Evolutionary conservation across 1,140 invertebrate species (phyloP), one percentile per base, ranked within the genome.

Genomic region (Pseudoatta argentina): DNA sequence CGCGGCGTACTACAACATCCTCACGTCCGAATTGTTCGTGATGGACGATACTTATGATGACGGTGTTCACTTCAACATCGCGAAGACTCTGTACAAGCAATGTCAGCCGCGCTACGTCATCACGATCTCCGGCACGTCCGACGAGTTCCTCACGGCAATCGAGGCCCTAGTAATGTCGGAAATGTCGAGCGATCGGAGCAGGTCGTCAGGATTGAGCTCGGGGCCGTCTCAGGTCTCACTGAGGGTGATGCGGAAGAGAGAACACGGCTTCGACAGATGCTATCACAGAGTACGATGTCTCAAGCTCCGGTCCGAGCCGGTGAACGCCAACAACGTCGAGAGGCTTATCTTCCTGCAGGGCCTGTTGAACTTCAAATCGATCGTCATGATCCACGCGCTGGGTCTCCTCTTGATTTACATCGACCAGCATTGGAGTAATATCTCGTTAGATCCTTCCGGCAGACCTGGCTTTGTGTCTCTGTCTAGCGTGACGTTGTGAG

Each of bases 331-430:
- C 14, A 96, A 96, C n/a, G 94, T 95, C 18, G 96, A 98, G 77
- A 95, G 96, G 59, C 91, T 95, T 1, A 92, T 96, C 14, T 97
- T 97, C 92, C 94, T 98, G 1, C 96, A 97, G 59, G 97, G 97
- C 1, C 92, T 97, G 1, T 91, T 98, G 1, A 96, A 98, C 93
- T 97, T 98, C 91, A 95, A 96, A 59, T 96, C 96, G 83, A 94
- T 94, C 2, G 94, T 96, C n/a, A 97, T 96, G 93, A 95, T 98
- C 1, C 96, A 97, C 92, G 96, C 97, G 2, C 92, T 97, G 18
- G 98, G 97, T n/a, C 96, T 97, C 1, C 94, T 98, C 63, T 92
- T 98, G 24, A 96, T 96, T 91, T 98, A 97, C 92, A 87, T 98
- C 67, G 97, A 98, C 87, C 97, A 96, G 73, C 96, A 96, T 91